Evolutionary conservation across 2,888 invertebrate genomes (phyloP).

Genomic region (Melanophora roralis): DNA sequence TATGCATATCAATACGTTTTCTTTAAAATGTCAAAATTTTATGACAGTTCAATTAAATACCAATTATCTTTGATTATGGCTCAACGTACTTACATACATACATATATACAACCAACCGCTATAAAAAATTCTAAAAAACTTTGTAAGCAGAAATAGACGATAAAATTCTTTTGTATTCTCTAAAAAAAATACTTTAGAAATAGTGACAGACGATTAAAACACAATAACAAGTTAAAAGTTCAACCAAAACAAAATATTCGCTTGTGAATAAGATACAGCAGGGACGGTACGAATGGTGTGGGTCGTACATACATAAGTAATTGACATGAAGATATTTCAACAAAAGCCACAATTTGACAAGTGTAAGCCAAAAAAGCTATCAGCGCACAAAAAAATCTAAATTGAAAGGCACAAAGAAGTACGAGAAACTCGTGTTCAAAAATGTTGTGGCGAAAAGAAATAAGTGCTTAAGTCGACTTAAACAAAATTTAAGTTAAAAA

Average conservation of each 20-base stretch:
- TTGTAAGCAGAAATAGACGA: not conserved
- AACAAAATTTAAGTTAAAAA: too few relatives aligned
- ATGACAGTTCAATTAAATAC: slow-evolving; percentile 66
- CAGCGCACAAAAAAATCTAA: slow-evolving; percentile 1
- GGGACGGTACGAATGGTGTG: not conserved
- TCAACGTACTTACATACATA: slow-evolving; percentile 26
- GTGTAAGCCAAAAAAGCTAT: slow-evolving; percentile 64
- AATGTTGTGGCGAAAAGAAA: too few relatives aligned
- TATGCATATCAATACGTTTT: slow-evolving; percentile 6
- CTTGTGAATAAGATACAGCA: not conserved
- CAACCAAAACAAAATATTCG: not conserved
- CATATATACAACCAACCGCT: too few relatives aligned
- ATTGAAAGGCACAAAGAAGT: not conserved
- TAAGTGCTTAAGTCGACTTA: too few relatives aligned
- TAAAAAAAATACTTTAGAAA: not conserved
- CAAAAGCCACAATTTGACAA: slow-evolving; percentile 67
- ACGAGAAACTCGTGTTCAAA: not conserved
- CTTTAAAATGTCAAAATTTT: slow-evolving; percentile 58
- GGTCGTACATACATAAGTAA: slow-evolving; percentile 25
- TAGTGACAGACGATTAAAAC: not conserved
- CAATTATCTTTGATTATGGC: slow-evolving; percentile 64
- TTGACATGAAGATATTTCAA: slow-evolving; percentile 62
- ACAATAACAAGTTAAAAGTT: slow-evolving; percentile 35
- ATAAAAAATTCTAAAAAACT: slow-evolving; percentile 45
- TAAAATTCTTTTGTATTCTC: slow-evolving; percentile 20